A percentile compares a stretch with the other conserved stretches of the same genome.
phyloP scores from a whole-genome alignment of 2,888 invertebrate genomes.

The Drosophila vallismaia region DNA sequence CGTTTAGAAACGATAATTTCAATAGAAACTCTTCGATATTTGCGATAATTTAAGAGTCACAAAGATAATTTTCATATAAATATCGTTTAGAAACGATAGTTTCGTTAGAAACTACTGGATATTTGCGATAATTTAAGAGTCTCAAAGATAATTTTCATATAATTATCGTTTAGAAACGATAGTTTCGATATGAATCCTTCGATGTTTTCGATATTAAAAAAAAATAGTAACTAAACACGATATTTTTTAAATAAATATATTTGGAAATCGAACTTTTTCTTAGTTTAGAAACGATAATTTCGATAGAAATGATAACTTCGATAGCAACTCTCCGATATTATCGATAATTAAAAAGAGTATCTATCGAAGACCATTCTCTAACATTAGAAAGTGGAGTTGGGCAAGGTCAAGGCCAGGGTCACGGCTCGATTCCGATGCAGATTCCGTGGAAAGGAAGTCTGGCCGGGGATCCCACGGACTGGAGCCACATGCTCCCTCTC shows the following conservation, averaged over 20 bases:
- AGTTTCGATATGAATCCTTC: too few species aligned
- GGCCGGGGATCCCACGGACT: conserved; percentile 14
- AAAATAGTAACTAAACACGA: too few species aligned
- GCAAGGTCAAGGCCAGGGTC: conserved; percentile 31
- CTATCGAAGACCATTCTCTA: too few species aligned
- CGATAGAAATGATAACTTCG: too few species aligned
- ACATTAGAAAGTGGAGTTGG: neutral
- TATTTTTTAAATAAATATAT: too few species aligned
- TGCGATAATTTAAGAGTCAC: neutral
- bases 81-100: too few species aligned
- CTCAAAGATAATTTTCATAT: too few species aligned
- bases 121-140: neutral
- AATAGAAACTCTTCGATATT: neutral
- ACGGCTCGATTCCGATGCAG: neutral
- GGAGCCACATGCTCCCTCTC: conserved; percentile 26
- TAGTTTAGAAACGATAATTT: too few species aligned
- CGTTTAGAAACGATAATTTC: neutral
- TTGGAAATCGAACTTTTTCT: too few species aligned
- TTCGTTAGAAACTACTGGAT: neutral
- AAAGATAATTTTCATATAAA: too few species aligned
- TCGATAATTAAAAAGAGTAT: neutral
- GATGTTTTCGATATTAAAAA: too few species aligned
- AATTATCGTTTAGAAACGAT: too few species aligned
- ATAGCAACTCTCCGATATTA: neutral
- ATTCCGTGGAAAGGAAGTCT: conserved; percentile 16